phyloP scores from a whole-genome alignment of 2,113 vertebrate genomes.

The Sardina pilchardus region DNA sequence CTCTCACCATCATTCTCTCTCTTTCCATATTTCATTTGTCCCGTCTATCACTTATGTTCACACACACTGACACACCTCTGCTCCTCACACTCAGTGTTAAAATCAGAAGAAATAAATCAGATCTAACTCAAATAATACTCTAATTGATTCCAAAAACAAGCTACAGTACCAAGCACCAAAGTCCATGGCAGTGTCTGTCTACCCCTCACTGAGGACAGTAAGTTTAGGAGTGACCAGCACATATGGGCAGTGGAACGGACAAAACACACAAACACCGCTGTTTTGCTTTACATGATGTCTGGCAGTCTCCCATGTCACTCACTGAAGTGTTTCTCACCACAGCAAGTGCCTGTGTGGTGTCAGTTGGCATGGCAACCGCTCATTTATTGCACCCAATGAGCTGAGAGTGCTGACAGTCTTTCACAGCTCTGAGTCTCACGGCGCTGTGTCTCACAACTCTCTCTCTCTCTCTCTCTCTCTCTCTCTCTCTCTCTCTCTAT shows the following conservation, averaged over 20 bases:
- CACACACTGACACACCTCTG: background rate
- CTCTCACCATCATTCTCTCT: background rate
- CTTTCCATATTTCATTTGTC: background rate
- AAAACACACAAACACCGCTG: background rate
- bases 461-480: background rate
- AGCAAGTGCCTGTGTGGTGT: background rate
- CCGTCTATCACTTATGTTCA: background rate
- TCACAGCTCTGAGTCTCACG: background rate
- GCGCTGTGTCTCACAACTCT: background rate
- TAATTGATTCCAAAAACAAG: background rate
- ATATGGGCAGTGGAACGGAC: background rate
- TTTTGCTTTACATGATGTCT: background rate
- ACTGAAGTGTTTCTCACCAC: background rate
- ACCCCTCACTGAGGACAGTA: background rate
- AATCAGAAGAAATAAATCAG: background rate
- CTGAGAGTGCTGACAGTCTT: background rate
- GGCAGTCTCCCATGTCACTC: background rate
- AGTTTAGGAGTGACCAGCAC: background rate
- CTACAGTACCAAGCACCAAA: background rate
- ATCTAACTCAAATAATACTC: background rate
- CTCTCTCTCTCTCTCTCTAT: background rate
- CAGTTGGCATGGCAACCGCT: constrained; percentile 1
- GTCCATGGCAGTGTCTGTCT: background rate
- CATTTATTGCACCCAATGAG: background rate
- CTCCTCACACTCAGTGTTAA: background rate